These are phyloP conservation scores for Lasiommata megera DNA, from an alignment of 2,888 invertebrate genomes.

Conservation along the genomic window DNA sequence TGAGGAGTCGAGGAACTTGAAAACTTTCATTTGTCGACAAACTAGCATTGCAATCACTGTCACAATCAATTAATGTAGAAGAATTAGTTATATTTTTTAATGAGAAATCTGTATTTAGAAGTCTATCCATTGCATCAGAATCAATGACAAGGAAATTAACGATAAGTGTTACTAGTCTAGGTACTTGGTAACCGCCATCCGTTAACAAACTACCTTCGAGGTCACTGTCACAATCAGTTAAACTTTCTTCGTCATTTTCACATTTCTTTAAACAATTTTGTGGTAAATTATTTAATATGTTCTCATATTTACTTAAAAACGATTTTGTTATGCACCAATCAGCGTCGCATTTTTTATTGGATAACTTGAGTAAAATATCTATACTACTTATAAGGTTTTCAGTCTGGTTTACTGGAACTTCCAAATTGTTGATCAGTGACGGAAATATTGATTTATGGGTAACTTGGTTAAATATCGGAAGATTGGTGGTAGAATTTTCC, in stretches of 20 bases:
- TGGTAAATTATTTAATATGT: not conserved
- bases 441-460: constrained; percentile 13
- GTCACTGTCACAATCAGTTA: constrained; percentile 35
- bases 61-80: constrained; percentile 29
- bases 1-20: constrained; percentile 28
- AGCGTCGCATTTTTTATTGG: constrained; percentile 28
- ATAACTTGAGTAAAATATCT: not conserved
- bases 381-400: not conserved
- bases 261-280: not conserved
- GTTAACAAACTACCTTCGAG: constrained; percentile 18
- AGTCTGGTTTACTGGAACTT: not conserved
- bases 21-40: not conserved
- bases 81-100: constrained; percentile 3
- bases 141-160: constrained; percentile 22
- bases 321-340: constrained; percentile 38
- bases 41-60: constrained; percentile 30
- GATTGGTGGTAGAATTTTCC: constrained; percentile 1
- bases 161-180: constrained; percentile 28
- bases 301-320: constrained; percentile 15
- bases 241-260: constrained; percentile 15
- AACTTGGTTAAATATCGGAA: constrained; percentile 28
- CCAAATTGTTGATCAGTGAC: constrained; percentile 21
- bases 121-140: constrained; percentile 15
- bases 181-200: constrained; percentile 18
- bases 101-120: constrained; percentile 1